Percentiles rank a stretch among this genome's conserved stretches.
Evolutionary conservation across 2,797 vertebrate genomes (phyloP).

Genomic region (Loriculus beryllinus): DNA sequence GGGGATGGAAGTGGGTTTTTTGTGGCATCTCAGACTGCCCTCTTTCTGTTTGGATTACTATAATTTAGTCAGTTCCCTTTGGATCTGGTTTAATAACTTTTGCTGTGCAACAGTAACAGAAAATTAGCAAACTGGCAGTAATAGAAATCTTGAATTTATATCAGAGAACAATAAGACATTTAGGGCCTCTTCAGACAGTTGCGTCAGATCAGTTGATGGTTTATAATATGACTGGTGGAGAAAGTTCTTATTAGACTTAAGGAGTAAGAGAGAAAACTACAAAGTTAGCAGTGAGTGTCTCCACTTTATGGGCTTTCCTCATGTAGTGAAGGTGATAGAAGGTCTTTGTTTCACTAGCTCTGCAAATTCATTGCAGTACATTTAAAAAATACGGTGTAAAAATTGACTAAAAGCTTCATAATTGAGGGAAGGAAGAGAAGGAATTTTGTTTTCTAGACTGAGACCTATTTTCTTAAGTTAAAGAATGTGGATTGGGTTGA

Average conservation of each 20-base stretch:
- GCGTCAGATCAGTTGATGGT: background rate
- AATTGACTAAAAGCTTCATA: background rate
- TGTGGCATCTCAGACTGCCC: background rate
- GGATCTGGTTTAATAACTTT: background rate
- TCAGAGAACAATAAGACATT: background rate
- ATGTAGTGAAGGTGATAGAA: background rate
- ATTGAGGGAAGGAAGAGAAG: background rate
- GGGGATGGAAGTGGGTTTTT: background rate
- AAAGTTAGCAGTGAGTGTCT: background rate
- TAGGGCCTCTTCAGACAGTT: background rate
- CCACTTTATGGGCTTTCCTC: background rate
- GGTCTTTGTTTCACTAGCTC: background rate
- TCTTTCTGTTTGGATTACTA: fast-evolving
- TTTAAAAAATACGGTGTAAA: background rate
- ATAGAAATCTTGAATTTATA: background rate
- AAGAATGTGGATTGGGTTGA: background rate
- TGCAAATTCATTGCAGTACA: background rate
- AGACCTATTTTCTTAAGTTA: background rate
- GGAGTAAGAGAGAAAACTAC: background rate
- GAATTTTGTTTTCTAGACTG: background rate
- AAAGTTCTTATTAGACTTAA: background rate
- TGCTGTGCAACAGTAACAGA: background rate
- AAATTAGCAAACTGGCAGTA: background rate
- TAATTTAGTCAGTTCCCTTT: background rate
- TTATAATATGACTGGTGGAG: background rate